A percentile compares a stretch with the other conserved stretches of the same genome.
Evolutionary conservation across 2,888 invertebrate genomes (phyloP).

Genomic region (Ochropacha duplaris): DNA sequence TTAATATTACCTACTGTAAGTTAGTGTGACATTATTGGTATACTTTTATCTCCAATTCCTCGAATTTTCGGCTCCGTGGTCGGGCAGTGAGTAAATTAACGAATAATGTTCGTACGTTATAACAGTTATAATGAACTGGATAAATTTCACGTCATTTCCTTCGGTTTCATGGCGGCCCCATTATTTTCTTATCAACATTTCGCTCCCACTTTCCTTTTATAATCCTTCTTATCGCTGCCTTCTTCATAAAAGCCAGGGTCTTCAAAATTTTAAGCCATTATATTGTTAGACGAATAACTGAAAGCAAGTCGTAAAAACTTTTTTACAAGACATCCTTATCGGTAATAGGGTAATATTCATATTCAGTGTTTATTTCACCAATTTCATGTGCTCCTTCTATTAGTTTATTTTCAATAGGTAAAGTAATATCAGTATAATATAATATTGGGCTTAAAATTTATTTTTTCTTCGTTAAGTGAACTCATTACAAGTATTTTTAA

Average conservation of each 20-base stretch:
- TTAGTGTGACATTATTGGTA: too few species aligned
- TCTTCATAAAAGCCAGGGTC: slow-evolving; percentile 67
- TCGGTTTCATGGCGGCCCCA: slow-evolving; percentile 60
- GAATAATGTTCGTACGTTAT: slow-evolving; percentile 1
- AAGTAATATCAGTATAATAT: too few species aligned
- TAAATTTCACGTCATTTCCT: slow-evolving; percentile 48
- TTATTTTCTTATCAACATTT: slow-evolving; percentile 72
- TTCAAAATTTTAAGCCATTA: slow-evolving; percentile 69
- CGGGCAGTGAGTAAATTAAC: background rate
- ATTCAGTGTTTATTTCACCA: slow-evolving; percentile 13
- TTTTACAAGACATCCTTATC: slow-evolving; percentile 51
- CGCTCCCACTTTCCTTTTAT: slow-evolving; percentile 66
- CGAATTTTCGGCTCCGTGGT: background rate
- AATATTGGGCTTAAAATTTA: too few species aligned
- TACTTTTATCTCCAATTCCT: background rate
- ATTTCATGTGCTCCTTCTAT: background rate
- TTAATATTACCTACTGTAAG: background rate
- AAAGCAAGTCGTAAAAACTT: slow-evolving; percentile 59
- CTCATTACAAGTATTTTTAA: too few species aligned
- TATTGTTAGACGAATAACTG: slow-evolving; percentile 57
- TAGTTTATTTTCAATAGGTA: background rate
- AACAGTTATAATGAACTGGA: slow-evolving; percentile 36
- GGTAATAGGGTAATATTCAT: slow-evolving; percentile 39
- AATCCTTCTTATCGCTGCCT: slow-evolving; percentile 71
- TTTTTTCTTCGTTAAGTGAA: too few species aligned